Evolutionary conservation across 2,797 vertebrate genomes (phyloP), one percentile per base, ranked within the genome.

Genomic region (Hipposideros larvatus): DNA sequence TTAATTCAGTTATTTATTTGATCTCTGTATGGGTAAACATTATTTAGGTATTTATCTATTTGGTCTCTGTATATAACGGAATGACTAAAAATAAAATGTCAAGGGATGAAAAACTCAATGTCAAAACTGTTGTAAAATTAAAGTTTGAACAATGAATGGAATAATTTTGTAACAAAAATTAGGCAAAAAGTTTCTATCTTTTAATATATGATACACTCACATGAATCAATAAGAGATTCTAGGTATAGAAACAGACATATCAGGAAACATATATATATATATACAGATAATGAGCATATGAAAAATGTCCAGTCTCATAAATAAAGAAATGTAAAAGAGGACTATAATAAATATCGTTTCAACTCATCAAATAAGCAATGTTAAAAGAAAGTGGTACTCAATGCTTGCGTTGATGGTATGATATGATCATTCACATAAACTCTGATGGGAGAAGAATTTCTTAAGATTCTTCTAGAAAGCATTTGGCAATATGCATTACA

Each of bases 181-280:
- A 71, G 37, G 11, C 55, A 91, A 80, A 57, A 6, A 51, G 59
- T 73, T 55, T 87, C 61, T 92, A n/a, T 66, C 31, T 5, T 48
- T 94, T 79, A 59, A 61, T 87, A 73, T 57, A 26, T 53, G 46
- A 82, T 65, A 65, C 59, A 79, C 2, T 90, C 13, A 55, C 19
- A 70, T 53, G 18, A 90, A 77, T 57, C 41, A n/a, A 34, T 63
- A 34, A 46, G 53, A 86, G 22, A 77, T 10, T 77, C 70, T 43
- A 82, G 57, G 18, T 71, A 57, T 16, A 93, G 86, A 57, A 92
- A 86, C 15, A 93, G 68, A n/a, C n/a, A 79, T 84, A n/a, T 86
- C 28, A 79, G 51, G 51, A 82, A 86, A 59, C 7, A 93, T 46
- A 13, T 43, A n/a, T 7, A 93, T 46, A 13, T 43, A n/a, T 7